A percentile compares a stretch with the other conserved stretches of the same genome.
Conservation (phyloP, 2,113 vertebrate genomes). For the Tamias sibiricus region DNA sequence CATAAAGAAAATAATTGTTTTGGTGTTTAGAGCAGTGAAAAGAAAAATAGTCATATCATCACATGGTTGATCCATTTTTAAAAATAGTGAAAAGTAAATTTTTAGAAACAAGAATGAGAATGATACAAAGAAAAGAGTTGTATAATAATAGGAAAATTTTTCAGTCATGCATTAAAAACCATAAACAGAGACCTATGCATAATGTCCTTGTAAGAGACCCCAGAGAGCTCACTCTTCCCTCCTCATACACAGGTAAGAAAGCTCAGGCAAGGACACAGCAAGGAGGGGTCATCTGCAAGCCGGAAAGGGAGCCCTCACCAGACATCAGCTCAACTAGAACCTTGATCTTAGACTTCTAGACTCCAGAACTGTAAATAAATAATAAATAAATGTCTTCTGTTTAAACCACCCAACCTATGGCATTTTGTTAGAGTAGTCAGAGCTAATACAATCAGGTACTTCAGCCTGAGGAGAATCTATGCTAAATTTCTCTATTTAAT, state of each 20-base stretch:
- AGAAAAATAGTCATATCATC: not conserved
- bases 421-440: not conserved
- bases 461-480: not conserved
- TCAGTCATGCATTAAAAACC: not conserved
- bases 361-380: not conserved
- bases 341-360: not conserved
- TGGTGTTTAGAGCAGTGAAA: not conserved
- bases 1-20: not conserved
- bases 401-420: not conserved
- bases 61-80: not conserved
- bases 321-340: not conserved
- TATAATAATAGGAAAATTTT: not conserved
- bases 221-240: not conserved
- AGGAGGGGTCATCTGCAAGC: not conserved
- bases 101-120: not conserved
- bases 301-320: not conserved
- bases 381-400: not conserved
- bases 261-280: not conserved
- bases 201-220: not conserved
- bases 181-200: not conserved
- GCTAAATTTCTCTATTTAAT: not conserved
- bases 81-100: not conserved
- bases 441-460: not conserved
- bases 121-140: not conserved
- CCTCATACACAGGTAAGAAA: not conserved